Percentiles rank a stretch among this genome's conserved stretches.
Evolutionary conservation across 1,140 invertebrate species (phyloP).

Genomic region (Nasonia longicornis): DNA sequence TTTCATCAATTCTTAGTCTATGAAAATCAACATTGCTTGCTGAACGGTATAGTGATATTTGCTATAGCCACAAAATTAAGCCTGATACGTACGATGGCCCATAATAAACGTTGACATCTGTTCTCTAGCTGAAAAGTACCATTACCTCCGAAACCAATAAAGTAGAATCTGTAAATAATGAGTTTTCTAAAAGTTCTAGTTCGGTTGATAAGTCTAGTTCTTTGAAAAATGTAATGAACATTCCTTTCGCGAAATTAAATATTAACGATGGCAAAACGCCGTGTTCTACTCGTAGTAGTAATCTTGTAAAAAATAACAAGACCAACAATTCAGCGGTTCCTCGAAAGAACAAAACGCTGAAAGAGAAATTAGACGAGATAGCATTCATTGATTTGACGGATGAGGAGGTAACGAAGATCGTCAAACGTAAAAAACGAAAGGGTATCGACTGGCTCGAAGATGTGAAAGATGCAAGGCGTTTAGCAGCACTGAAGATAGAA

Average conservation of each 20-base stretch:
- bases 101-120: constrained; percentile 28
- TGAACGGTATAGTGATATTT: no score
- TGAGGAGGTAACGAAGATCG: constrained; percentile 48
- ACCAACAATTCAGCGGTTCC: constrained; percentile 9
- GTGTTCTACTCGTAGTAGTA: constrained; percentile 23
- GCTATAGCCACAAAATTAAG: no score
- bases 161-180: constrained; percentile 39
- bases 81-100: no score
- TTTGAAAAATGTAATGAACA: constrained; percentile 26
- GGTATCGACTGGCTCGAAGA: constrained; percentile 56
- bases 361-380: constrained; percentile 23
- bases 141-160: constrained; percentile 39
- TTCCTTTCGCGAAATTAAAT: constrained; percentile 32
- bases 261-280: constrained; percentile 16
- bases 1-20: no score
- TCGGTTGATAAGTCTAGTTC: constrained; percentile 25
- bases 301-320: constrained; percentile 9
- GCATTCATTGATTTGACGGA: constrained; percentile 62
- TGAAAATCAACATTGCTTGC: no score
- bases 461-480: constrained; percentile 12
- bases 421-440: constrained; percentile 31
- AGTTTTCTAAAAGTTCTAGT: constrained; percentile 29
- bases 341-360: constrained; percentile 7
- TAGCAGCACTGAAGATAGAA: constrained; percentile 34
- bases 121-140: constrained; percentile 40